These are phyloP conservation scores for Diceros bicornis DNA, from an alignment of 2,797 vertebrate genomes.

Conservation along the genomic window DNA sequence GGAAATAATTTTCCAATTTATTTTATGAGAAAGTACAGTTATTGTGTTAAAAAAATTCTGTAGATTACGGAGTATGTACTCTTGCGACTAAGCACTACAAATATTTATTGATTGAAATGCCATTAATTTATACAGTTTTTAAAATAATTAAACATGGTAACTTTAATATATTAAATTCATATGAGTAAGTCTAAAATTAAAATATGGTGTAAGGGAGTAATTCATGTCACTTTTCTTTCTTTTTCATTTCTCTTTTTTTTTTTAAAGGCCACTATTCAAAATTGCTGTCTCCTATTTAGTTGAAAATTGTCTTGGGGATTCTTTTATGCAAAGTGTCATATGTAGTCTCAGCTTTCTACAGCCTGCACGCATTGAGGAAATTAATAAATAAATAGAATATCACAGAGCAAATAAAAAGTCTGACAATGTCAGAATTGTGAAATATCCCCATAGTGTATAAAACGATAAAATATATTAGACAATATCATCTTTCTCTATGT, in stretches of 20 bases:
- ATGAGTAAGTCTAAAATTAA: slow-evolving; percentile 58
- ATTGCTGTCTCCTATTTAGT: background rate
- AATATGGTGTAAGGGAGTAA: background rate
- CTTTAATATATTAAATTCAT: slow-evolving; percentile 40
- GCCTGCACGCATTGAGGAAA: background rate
- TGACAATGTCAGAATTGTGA: background rate
- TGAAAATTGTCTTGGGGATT: background rate
- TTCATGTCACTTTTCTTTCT: background rate
- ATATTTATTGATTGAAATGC: slow-evolving; percentile 53
- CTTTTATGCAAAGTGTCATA: background rate
- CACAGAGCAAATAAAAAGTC: background rate
- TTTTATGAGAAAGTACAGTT: slow-evolving; percentile 33
- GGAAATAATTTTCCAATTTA: slow-evolving; percentile 42
- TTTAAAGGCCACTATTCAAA: background rate
- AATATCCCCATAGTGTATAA: background rate
- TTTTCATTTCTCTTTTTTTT: background rate
- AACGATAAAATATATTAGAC: background rate
- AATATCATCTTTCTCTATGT: background rate
- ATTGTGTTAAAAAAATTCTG: slow-evolving; percentile 4
- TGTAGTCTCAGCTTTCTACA: background rate
- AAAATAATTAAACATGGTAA: slow-evolving; percentile 38
- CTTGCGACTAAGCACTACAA: slow-evolving; percentile 20
- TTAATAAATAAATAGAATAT: slow-evolving; percentile 22
- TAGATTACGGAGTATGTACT: background rate
- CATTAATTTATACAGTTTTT: background rate